Percentiles rank a stretch among this genome's conserved stretches.
phyloP scores from a whole-genome alignment of 2,113 vertebrate genomes.

The Oophaga pumilio region DNA sequence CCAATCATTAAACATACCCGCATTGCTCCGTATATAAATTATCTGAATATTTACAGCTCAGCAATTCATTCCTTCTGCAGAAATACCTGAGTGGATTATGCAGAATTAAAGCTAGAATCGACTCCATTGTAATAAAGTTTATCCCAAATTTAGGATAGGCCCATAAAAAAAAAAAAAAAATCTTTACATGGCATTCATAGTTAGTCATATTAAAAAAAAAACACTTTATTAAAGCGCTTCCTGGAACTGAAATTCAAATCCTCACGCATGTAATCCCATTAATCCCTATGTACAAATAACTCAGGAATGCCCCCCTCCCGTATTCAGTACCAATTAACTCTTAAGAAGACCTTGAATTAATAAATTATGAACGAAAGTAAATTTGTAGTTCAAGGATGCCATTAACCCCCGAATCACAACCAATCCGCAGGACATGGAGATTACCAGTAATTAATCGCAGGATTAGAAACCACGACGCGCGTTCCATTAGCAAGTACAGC shows the following conservation, averaged over 20 bases:
- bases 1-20: background rate
- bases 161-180: background rate
- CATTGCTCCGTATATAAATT: background rate
- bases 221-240: background rate
- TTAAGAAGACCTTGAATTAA: background rate
- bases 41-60: background rate
- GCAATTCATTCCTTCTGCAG: background rate
- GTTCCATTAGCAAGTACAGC: background rate
- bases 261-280: background rate
- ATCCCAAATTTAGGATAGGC: background rate
- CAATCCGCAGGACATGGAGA: background rate
- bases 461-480: background rate
- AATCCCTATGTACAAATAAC: background rate
- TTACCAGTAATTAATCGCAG: background rate
- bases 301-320: background rate
- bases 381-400: too few relatives aligned
- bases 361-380: too few relatives aligned
- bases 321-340: background rate
- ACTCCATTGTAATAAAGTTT: slow-evolving; percentile 2
- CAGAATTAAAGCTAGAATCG: background rate
- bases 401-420: background rate
- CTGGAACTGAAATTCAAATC: background rate
- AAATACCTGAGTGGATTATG: slow-evolving; percentile 23
- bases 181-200: background rate
- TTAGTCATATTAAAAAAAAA: background rate